Evolutionary conservation across 2,797 vertebrate genomes (phyloP).

Genomic region (Leucoraja ocellata): DNA sequence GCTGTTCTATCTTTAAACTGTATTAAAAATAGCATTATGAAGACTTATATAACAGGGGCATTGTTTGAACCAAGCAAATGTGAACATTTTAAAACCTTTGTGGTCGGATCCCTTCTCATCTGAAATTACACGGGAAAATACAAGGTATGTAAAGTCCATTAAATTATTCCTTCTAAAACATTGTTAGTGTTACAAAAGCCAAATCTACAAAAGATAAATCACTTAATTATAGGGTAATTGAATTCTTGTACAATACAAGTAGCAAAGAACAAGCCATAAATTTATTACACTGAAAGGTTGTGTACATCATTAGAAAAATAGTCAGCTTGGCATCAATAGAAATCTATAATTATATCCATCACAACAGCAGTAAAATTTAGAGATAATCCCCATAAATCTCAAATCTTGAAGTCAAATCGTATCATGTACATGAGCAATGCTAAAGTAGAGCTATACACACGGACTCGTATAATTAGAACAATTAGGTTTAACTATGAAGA

Average conservation of each 20-base stretch:
- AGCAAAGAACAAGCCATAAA: background rate
- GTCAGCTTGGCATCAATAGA: background rate
- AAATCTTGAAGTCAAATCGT: background rate
- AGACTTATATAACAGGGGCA: background rate
- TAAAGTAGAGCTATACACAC: background rate
- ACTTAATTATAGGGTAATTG: background rate
- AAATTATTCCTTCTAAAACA: background rate
- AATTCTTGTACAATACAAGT: background rate
- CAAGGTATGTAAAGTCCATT: background rate
- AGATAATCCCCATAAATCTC: background rate
- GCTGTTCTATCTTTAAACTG: no score
- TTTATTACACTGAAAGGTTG: background rate
- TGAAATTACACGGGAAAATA: background rate
- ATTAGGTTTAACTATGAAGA: background rate
- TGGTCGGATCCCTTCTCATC: background rate
- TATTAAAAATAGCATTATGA: background rate
- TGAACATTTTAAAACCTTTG: no score
- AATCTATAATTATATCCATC: background rate
- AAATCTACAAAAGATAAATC: conserved; percentile 7
- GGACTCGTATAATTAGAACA: background rate
- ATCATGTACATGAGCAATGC: background rate
- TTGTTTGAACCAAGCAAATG: background rate
- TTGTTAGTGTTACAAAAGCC: conserved; percentile 11
- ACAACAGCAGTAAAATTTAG: background rate
- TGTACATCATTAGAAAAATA: background rate